A percentile compares a stretch with the other conserved stretches of the same genome.
These are phyloP conservation scores for Heliornis fulica DNA, from an alignment of 2,113 vertebrate genomes.

Conservation along the genomic window DNA sequence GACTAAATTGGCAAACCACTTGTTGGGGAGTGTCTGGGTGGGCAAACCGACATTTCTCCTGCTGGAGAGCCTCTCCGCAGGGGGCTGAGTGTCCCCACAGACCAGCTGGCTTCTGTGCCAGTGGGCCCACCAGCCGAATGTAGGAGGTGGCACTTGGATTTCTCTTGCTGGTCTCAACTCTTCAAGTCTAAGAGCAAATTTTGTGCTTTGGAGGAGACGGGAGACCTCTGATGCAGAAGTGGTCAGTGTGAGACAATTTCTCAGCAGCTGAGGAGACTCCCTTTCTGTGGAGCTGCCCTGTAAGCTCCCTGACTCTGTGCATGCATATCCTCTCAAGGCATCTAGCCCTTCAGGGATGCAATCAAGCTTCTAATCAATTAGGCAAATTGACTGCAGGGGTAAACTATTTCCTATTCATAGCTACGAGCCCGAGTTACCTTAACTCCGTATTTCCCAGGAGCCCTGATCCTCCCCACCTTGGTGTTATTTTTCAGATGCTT, in stretches of 20 bases:
- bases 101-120: not conserved
- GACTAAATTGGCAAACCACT: fast-evolving
- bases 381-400: conserved; percentile 31
- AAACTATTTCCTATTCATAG: conserved; percentile 12
- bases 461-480: not conserved
- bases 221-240: fast-evolving
- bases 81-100: not conserved
- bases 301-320: not conserved
- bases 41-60: not conserved
- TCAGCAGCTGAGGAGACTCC: not conserved
- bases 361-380: conserved; percentile 61
- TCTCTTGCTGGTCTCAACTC: not conserved
- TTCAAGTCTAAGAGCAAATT: fast-evolving
- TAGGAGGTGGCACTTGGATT: not conserved
- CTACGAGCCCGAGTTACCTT: not conserved
- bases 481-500: not conserved
- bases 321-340: not conserved
- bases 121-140: not conserved
- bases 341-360: not conserved
- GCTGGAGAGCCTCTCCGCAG: not conserved
- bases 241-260: not conserved
- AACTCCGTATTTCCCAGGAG: not conserved
- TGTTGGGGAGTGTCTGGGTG: not conserved
- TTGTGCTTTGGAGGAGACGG: not conserved
- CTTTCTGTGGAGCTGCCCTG: not conserved